A percentile compares a stretch with the other conserved stretches of the same genome.
Evolutionary conservation across 1,140 invertebrate genomes (phyloP).

Genomic region (Drosophila grimshawi): DNA sequence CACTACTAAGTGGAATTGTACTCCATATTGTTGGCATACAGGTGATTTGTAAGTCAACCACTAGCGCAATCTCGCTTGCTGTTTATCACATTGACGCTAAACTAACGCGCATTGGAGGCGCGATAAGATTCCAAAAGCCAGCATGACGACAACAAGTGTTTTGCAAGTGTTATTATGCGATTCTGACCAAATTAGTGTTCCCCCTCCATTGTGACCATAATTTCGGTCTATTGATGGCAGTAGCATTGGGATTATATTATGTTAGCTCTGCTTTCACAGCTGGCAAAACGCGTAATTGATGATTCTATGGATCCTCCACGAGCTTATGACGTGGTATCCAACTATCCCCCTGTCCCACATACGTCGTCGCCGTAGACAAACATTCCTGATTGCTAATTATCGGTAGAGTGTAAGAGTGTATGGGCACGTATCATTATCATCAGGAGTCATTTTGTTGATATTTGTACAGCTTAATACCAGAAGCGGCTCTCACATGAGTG

Average conservation of each 20-base stretch:
- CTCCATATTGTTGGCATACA: neutral
- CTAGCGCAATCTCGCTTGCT: neutral
- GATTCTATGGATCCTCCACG: constrained; percentile 23
- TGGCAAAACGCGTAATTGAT: constrained; percentile 51
- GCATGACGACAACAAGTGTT: constrained; percentile 30
- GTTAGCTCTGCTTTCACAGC: constrained; percentile 31
- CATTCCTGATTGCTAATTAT: constrained; percentile 37
- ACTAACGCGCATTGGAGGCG: constrained; percentile 40
- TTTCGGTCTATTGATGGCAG: constrained; percentile 51
- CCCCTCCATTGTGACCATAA: constrained; percentile 61
- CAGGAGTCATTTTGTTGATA: constrained; percentile 60
- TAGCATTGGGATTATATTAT: constrained; percentile 25
- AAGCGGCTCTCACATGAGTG: constrained; percentile 63
- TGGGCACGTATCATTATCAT: constrained; percentile 53
- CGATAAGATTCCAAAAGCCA: constrained; percentile 32
- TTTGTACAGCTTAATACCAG: constrained; percentile 40
- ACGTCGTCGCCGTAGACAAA: constrained; percentile 8
- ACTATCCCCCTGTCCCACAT: neutral
- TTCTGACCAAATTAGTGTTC: constrained; percentile 55
- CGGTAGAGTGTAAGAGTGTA: constrained; percentile 10
- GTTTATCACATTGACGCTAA: constrained; percentile 7
- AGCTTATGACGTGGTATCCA: constrained; percentile 36
- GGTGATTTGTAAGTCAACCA: constrained; percentile 2
- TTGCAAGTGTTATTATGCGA: constrained; percentile 11
- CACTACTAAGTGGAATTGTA: too few species aligned